phyloP scores from a whole-genome alignment of 2,888 invertebrate species.

The Pollenia labialis region DNA sequence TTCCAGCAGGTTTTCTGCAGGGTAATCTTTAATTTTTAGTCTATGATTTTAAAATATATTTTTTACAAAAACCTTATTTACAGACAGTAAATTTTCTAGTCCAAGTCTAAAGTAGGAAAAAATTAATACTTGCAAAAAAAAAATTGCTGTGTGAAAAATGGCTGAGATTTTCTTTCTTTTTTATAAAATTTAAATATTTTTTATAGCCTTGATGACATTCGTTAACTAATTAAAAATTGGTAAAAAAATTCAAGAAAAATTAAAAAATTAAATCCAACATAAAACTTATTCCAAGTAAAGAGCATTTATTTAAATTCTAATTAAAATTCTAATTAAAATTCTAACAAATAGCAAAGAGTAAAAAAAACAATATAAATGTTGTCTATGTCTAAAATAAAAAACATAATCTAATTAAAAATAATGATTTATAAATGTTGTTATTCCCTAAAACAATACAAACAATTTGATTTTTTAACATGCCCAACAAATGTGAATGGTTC shows the following conservation, averaged over 20 bases:
- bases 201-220: constrained; percentile 28
- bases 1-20: too few species aligned
- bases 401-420: constrained; percentile 22
- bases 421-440: constrained; percentile 49
- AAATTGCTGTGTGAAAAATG: too few species aligned
- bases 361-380: constrained; percentile 40
- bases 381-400: constrained; percentile 52
- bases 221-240: neutral
- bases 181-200: neutral
- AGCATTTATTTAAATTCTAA: constrained; percentile 63
- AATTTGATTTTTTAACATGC: neutral
- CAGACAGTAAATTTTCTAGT: too few species aligned
- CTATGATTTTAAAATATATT: too few species aligned
- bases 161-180: neutral
- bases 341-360: constrained; percentile 32
- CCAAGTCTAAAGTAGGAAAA: too few species aligned
- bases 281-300: constrained; percentile 60
- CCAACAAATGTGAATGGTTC: constrained; percentile 25
- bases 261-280: constrained; percentile 30
- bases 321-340: neutral
- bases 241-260: constrained; percentile 12
- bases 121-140: too few species aligned
- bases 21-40: too few species aligned
- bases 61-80: too few species aligned
- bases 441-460: neutral